A percentile compares a stretch with the other conserved stretches of the same genome.
These are phyloP conservation scores for Triplophysa bombifrons DNA, from an alignment of 2,797 vertebrate genomes.

Conservation along the genomic window DNA sequence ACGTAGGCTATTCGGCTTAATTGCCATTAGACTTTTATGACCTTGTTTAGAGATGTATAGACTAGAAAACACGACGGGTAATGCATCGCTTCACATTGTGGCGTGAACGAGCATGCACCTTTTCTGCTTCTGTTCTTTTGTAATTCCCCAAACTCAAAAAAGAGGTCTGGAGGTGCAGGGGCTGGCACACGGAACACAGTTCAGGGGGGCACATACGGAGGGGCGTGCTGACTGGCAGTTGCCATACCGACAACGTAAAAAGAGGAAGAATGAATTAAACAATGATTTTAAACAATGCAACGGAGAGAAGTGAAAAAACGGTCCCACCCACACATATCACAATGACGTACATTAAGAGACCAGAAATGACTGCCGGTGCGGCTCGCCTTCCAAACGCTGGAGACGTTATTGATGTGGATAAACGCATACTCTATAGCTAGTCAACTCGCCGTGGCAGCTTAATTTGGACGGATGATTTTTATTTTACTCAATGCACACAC, in stretches of 20 bases:
- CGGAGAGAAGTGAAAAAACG: not conserved
- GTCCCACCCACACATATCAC: constrained; percentile 49
- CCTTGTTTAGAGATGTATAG: constrained; percentile 77
- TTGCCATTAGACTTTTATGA: constrained; percentile 87
- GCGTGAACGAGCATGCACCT: not conserved
- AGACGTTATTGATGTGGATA: not conserved
- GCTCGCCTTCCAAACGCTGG: not conserved
- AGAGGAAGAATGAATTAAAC: not conserved
- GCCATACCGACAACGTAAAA: not conserved
- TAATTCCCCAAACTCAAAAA: not conserved
- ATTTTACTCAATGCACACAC: constrained; percentile 76
- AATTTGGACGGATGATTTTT: constrained; percentile 81
- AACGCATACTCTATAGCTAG: constrained; percentile 51
- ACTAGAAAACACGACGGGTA: constrained; percentile 69
- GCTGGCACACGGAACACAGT: not conserved
- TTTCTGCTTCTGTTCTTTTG: not conserved
- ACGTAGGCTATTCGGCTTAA: constrained; percentile 88
- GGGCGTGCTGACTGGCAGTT: not conserved
- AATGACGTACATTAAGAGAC: not conserved
- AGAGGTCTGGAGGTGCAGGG: not conserved
- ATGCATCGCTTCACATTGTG: not conserved
- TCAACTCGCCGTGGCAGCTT: constrained; percentile 68
- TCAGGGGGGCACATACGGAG: not conserved
- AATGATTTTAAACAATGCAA: not conserved
- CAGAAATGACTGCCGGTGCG: not conserved